These are phyloP conservation scores for Trichechus manatus DNA, from an alignment of 2,113 vertebrate species.

Conservation along the genomic window DNA sequence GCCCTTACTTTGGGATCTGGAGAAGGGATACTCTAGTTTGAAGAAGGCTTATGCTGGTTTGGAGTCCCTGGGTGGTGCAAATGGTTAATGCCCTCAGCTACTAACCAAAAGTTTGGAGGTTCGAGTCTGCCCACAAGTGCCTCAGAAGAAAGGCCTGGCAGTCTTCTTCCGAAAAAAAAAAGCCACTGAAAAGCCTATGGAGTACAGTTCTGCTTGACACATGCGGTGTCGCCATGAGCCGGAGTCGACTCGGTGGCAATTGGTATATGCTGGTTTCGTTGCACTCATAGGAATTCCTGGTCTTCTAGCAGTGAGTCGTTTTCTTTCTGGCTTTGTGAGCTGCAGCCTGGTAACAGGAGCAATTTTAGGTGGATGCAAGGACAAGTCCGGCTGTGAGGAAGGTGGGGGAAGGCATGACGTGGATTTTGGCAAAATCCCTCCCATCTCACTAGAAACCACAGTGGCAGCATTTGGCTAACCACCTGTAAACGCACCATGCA, in stretches of 20 bases:
- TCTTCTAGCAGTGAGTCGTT: background rate
- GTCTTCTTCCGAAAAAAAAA: background rate
- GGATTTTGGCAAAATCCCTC: background rate
- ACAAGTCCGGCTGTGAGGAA: background rate
- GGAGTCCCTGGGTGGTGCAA: background rate
- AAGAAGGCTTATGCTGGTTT: background rate
- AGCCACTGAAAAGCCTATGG: background rate
- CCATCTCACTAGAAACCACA: background rate
- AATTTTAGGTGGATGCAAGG: background rate
- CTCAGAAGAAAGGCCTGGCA: background rate
- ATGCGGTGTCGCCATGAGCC: background rate
- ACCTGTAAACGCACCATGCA: fast-evolving
- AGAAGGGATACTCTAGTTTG: background rate
- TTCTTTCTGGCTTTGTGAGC: background rate
- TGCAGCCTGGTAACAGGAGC: background rate
- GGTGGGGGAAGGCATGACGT: background rate
- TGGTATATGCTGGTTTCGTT: background rate
- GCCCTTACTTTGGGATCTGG: background rate
- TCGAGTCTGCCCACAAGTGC: background rate
- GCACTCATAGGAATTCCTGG: background rate
- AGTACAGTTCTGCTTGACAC: background rate
- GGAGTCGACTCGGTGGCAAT: no score
- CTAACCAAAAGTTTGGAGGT: background rate
- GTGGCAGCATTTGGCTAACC: background rate
- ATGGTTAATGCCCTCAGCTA: no score